These are phyloP conservation scores for Sebastes elongatus DNA, from an alignment of 2,797 vertebrate species.

Conservation along the genomic window DNA sequence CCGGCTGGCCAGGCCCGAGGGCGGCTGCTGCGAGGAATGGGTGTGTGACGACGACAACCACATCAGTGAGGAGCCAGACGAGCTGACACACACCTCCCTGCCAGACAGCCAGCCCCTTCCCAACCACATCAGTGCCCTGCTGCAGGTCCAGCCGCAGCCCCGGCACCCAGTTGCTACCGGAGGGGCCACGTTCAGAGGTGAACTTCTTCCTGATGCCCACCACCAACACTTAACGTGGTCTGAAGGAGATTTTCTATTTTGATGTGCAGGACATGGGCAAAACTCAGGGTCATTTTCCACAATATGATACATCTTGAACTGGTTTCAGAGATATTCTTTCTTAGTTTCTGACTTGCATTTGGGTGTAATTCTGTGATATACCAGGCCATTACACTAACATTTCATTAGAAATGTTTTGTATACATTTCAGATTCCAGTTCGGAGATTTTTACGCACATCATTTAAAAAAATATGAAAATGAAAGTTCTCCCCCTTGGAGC, in stretches of 20 bases:
- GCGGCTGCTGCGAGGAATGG: conserved; percentile 80
- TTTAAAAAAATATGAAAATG: neutral
- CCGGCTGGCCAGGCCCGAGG: conserved; percentile 47
- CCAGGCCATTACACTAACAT: neutral
- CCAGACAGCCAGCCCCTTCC: conserved; percentile 33
- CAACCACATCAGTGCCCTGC: conserved; percentile 75
- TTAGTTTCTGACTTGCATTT: neutral
- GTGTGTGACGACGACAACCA: conserved; percentile 78
- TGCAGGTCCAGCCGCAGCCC: conserved; percentile 24
- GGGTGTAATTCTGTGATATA: neutral
- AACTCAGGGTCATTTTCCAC: neutral
- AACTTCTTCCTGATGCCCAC: neutral
- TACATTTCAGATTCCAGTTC: neutral
- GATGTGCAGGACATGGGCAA: neutral
- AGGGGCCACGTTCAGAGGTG: conserved; percentile 64
- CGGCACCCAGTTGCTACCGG: conserved; percentile 17
- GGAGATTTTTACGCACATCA: neutral
- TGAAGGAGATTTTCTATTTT: neutral
- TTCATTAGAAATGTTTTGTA: neutral
- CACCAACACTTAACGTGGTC: neutral
- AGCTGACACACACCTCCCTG: conserved; percentile 18
- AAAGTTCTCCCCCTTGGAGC: neutral
- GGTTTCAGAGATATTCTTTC: neutral
- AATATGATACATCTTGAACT: neutral
- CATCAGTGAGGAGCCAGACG: conserved; percentile 71